Base-by-base conservation (phyloP, 2,797 vertebrate species). In the Mallotus villosus region DNA sequence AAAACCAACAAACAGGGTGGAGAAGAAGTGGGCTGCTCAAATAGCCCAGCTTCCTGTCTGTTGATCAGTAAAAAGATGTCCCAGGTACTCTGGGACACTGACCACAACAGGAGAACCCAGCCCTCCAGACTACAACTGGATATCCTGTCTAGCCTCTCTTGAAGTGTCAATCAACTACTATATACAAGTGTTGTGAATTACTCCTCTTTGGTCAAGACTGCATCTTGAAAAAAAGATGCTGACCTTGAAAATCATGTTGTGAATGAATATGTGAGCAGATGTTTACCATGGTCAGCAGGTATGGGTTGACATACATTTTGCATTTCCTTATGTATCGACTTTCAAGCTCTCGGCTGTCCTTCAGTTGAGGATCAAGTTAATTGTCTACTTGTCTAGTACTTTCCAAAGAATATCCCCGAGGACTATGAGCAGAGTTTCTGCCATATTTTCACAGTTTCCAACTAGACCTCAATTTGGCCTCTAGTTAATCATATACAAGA, bases 81-180 rank as follows among this genome's bases (percentile, higher is more conserved):
- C 74, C 74, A 78, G 71, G 76, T 76, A 84, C 85, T 90, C n/a
- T n/a, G n/a, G n/a, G n/a, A n/a, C 75, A 76, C 88, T 87, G 88
- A 90, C 90, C 87, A 90, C 86, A 87, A 88, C 84, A 90, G 84
- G 85, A 89, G 89, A 87, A 90, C 66, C 71, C 65, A 81, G 78
- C 81, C 76, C 84, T 83, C 41, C 11, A 46, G 12, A 83, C 88
- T 83, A 61, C 37, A 55, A 87, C 17, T 55, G 16, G 51, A n/a
- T 46, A 46, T 46, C 12, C 41, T 8, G 2, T 72, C 55, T 76
- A 74, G 84, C 79, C 76, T 12, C 62, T 51, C 63, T 76, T 73
- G 71, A 1, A 2, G 63, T 37, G 32, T 34, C 7, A 34, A 8
- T 34, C 32, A 34, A 34, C 32, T 8, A 34, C 7, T 34, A 34